Evolutionary conservation across 2,888 invertebrate genomes (phyloP), one percentile per base, ranked within the genome.

Genomic region (Mythimna lalbum): DNA sequence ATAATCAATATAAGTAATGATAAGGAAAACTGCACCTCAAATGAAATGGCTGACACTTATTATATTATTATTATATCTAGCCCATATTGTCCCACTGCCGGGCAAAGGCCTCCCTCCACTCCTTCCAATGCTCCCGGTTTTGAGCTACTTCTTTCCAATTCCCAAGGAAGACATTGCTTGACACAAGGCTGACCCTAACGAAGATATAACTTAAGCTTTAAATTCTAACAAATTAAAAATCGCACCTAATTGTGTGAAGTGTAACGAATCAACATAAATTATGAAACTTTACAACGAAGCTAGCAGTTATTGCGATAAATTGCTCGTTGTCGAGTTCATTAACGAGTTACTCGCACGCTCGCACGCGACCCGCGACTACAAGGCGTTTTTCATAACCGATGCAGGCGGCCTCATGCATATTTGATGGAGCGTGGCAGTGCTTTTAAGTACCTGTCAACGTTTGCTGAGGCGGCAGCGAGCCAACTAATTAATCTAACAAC

Each of bases 401-500:
- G 88, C 85, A 85, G 88, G 87, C 88, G 83, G 85, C 88, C 89
- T 91, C 90, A 90, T 91, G 92, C 90, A 93, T 93, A 91, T 89
- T 93, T 91, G 88, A 93, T 91, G 87, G 85, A 87, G 88, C 86
- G 81, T 86, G 82, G 81, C 88, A 85, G 85, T 86, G 86, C 85
- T 86, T 84, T 86, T 85, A 88, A 89, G 87, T 87, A 88, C 88
- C 87, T 87, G 89, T 86, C 86, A 88, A 85, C 85, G 84, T 84
- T 81, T 84, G 76, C 87, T 83, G 83, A 86, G 82, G 78, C 71
- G 75, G 85, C 86, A 87, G 76, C 80, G 73, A 84, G 81, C 84
- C 68, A 80, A 73, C 78, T 75, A 75, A 72, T 75, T 69, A 79
- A 78, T 83, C 74, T 86, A 81, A 89, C 82, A 87, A 83, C 76